Percentiles rank a stretch among this genome's conserved stretches.
Evolutionary conservation across 2,888 invertebrate species (phyloP).

Genomic region (Syritta pipiens): DNA sequence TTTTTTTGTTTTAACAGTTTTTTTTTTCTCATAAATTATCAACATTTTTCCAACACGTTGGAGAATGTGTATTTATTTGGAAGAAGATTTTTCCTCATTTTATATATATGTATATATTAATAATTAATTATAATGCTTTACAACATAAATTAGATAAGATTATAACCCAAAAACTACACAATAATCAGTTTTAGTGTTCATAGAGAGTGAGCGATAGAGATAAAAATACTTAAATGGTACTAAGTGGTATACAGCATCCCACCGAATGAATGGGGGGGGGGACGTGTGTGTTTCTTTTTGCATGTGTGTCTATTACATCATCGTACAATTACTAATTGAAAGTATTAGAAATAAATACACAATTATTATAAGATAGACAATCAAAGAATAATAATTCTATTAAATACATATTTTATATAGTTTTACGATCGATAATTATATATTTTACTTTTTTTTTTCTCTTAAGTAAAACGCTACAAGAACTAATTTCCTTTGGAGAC

Average conservation of each 20-base stretch:
- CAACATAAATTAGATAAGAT: slow-evolving; percentile 48
- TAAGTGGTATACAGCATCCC: slow-evolving; percentile 44
- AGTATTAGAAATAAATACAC: slow-evolving; percentile 59
- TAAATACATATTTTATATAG: slow-evolving; percentile 43
- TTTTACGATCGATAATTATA: slow-evolving; percentile 18
- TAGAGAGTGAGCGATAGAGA: slow-evolving; percentile 39
- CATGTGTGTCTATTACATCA: slow-evolving; percentile 3
- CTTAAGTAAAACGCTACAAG: slow-evolving; percentile 41
- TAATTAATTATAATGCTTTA: slow-evolving; percentile 18
- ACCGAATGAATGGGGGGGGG: slow-evolving; percentile 11
- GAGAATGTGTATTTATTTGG: slow-evolving; percentile 25
- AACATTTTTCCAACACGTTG: slow-evolving; percentile 8
- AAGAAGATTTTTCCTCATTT: slow-evolving; percentile 15
- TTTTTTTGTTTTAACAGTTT: slow-evolving; percentile 16
- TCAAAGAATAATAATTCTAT: slow-evolving; percentile 43
- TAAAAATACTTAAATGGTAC: slow-evolving; percentile 63
- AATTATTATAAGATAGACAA: slow-evolving; percentile 31
- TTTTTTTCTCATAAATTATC: not conserved
- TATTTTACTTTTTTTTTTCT: slow-evolving; percentile 1
- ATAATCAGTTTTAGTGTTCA: slow-evolving; percentile 36
- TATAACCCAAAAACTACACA: slow-evolving; percentile 10
- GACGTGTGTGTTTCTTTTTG: slow-evolving; percentile 2
- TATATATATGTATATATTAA: slow-evolving; percentile 10
- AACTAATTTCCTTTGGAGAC: slow-evolving; percentile 38
- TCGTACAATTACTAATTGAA: slow-evolving; percentile 32